Evolutionary conservation across 2,888 invertebrate genomes (phyloP).

Genomic region (Plusia festucae): DNA sequence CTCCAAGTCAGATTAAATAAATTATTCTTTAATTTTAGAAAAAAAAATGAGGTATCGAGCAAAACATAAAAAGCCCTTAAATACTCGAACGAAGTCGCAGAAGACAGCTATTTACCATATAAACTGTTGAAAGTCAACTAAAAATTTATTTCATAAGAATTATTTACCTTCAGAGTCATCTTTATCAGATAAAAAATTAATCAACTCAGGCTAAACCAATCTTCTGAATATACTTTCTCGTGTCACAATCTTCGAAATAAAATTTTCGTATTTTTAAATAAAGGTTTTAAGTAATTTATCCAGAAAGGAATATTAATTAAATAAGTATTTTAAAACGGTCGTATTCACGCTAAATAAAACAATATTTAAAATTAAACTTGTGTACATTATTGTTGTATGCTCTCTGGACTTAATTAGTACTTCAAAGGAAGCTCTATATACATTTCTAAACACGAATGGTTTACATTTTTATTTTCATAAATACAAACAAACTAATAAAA

Average conservation of each 20-base stretch:
- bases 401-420: conserved; percentile 30
- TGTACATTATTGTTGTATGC: conserved; percentile 32
- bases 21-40: too few relatives aligned
- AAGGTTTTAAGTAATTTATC: neutral
- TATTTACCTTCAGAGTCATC: too few relatives aligned
- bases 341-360: neutral
- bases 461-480: conserved; percentile 13
- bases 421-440: conserved; percentile 30
- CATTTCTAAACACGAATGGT: conserved; percentile 21
- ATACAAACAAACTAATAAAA: neutral
- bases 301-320: neutral
- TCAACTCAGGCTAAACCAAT: too few relatives aligned
- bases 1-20: too few relatives aligned
- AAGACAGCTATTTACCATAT: too few relatives aligned
- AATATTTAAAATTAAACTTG: conserved; percentile 5
- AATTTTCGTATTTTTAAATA: neutral
- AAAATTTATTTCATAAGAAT: too few relatives aligned
- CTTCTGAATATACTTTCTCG: neutral
- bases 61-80: too few relatives aligned
- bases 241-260: neutral
- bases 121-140: too few relatives aligned
- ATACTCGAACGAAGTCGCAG: too few relatives aligned
- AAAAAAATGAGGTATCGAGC: too few relatives aligned
- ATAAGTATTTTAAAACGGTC: neutral
- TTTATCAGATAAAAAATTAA: too few relatives aligned